Conservation (phyloP, 1,140 invertebrate species). For the Atta texana region DNA sequence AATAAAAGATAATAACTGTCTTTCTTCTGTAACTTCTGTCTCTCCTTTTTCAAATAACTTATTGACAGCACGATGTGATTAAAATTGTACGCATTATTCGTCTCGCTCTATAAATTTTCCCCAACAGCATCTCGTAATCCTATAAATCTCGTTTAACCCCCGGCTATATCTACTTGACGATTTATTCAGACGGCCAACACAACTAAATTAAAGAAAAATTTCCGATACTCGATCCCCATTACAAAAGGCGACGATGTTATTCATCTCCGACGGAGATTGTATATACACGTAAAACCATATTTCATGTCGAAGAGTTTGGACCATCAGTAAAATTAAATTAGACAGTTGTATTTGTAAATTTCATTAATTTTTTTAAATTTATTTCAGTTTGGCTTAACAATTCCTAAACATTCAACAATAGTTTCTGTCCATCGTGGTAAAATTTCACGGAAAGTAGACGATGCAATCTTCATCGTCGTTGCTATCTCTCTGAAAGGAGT, state of each 20-base stretch:
- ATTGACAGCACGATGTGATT: slow-evolving; percentile 1
- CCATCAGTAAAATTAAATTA: background rate
- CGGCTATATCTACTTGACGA: slow-evolving; percentile 42
- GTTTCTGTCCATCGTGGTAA: background rate
- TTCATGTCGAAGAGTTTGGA: background rate
- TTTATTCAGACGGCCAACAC: slow-evolving; percentile 40
- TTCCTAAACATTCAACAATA: slow-evolving; percentile 14
- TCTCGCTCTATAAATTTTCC: slow-evolving; percentile 47
- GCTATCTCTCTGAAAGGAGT: slow-evolving; percentile 41
- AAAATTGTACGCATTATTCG: slow-evolving; percentile 38
- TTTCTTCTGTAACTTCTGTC: background rate
- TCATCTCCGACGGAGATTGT: slow-evolving; percentile 20
- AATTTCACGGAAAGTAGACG: slow-evolving; percentile 27
- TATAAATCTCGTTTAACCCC: slow-evolving; percentile 58
- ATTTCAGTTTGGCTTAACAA: slow-evolving; percentile 4
- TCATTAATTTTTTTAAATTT: slow-evolving; percentile 31
- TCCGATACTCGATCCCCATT: slow-evolving; percentile 40
- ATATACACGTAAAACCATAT: background rate
- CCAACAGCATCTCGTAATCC: slow-evolving; percentile 41
- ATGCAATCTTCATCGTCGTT: slow-evolving; percentile 55
- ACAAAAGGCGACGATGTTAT: slow-evolving; percentile 50
- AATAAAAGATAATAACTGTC: background rate
- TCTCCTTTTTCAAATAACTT: background rate
- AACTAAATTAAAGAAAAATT: slow-evolving; percentile 61
- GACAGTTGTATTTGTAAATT: background rate